Conservation (phyloP, 2,888 invertebrate genomes). For the Pinctada fucata region DNA sequence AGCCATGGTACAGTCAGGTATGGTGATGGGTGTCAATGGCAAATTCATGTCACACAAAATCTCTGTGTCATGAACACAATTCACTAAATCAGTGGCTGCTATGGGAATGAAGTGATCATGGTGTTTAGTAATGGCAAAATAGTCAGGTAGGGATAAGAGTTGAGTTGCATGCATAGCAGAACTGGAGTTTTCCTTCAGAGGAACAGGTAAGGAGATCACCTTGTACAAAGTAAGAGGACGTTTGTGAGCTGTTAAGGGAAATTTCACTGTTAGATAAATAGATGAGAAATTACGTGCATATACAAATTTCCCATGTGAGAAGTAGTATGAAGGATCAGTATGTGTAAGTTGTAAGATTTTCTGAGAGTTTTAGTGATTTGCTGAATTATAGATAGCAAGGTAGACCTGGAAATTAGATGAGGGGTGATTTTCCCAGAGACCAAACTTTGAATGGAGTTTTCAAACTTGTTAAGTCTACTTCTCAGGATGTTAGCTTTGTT, state of each 20-base stretch:
- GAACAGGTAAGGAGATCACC: conserved; percentile 38
- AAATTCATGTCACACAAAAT: background rate
- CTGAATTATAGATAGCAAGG: no score
- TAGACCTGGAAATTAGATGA: no score
- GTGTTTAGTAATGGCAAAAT: conserved; percentile 31
- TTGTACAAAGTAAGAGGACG: conserved; percentile 34
- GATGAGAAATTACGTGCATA: conserved; percentile 12
- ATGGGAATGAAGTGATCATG: conserved; percentile 16
- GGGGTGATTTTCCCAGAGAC: no score
- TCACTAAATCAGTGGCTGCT: background rate
- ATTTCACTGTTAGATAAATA: conserved; percentile 19
- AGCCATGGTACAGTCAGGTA: background rate
- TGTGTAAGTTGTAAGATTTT: no score
- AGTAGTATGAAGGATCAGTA: conserved; percentile 9
- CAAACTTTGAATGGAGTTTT: no score
- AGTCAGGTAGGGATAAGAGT: conserved; percentile 36
- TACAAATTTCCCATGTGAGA: conserved; percentile 15
- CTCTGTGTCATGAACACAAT: background rate
- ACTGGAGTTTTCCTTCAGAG: conserved; percentile 23
- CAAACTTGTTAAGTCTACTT: no score
- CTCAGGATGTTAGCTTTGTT: no score
- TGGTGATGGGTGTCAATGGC: background rate
- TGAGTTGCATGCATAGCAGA: conserved; percentile 43
- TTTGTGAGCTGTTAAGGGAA: conserved; percentile 34
- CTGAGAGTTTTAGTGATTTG: no score